Percentiles rank a stretch among this genome's conserved stretches.
Evolutionary conservation across 2,113 vertebrate species (phyloP).

Genomic region (Herpailurus yagouaroundi): DNA sequence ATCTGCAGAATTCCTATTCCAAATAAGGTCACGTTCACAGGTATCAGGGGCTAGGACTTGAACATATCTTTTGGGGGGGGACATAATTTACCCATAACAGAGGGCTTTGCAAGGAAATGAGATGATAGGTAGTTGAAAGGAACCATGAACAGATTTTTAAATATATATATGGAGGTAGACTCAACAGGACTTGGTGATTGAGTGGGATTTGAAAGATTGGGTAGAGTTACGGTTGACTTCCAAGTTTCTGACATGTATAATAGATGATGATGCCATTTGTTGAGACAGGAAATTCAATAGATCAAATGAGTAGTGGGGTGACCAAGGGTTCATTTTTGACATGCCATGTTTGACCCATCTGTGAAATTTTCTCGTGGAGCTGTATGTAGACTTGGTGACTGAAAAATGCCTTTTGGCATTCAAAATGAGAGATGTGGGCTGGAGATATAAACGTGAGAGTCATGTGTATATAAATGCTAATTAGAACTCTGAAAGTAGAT

Average conservation of each 20-base stretch:
- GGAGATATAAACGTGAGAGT: not conserved
- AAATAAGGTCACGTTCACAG: conserved; percentile 1
- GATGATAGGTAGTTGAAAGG: not conserved
- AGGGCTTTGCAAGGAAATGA: not conserved
- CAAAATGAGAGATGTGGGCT: not conserved
- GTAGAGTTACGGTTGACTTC: not conserved
- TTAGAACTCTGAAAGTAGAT: not conserved
- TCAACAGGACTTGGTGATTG: conserved; percentile 42
- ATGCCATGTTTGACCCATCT: not conserved
- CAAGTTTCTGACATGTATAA: conserved; percentile 36
- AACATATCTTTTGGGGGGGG: not conserved
- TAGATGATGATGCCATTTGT: not conserved
- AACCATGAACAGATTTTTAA: not conserved
- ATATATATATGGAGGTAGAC: not conserved
- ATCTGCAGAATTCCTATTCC: not conserved
- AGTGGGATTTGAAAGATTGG: not conserved
- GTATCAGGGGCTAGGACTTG: not conserved
- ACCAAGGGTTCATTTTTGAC: conserved; percentile 34
- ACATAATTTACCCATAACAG: not conserved
- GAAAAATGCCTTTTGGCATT: conserved; percentile 31
- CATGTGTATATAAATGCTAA: not conserved
- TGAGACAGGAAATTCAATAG: not conserved
- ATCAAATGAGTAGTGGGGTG: not conserved
- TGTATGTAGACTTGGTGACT: not conserved
- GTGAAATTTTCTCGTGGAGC: not conserved